Evolutionary conservation across 2,888 invertebrate genomes (phyloP).

Genomic region (Catocala fraxini): DNA sequence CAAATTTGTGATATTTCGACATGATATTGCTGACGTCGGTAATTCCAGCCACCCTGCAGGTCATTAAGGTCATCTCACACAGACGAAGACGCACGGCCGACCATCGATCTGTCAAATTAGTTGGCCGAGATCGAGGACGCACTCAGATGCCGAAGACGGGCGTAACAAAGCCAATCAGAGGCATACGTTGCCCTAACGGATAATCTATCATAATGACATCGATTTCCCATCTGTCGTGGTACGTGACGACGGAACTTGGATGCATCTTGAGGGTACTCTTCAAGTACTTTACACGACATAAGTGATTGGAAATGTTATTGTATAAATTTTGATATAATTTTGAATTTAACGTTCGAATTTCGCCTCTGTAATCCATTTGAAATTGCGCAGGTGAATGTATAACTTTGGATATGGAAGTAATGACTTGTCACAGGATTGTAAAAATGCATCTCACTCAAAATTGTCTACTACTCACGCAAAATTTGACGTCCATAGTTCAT

Average conservation of each 20-base stretch:
- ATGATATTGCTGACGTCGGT: constrained; percentile 1
- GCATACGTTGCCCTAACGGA: constrained; percentile 75
- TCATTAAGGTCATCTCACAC: constrained; percentile 76
- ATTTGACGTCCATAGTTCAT: neutral
- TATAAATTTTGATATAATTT: constrained; percentile 11
- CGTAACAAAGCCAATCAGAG: constrained; percentile 85
- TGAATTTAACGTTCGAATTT: neutral
- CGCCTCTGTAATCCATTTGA: no score
- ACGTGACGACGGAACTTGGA: constrained; percentile 69
- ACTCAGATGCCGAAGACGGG: constrained; percentile 77
- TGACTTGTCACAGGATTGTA: no score
- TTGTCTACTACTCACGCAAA: neutral
- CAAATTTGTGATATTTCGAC: neutral
- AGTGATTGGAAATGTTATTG: constrained; percentile 30
- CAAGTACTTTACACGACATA: constrained; percentile 41
- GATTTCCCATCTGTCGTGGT: constrained; percentile 78
- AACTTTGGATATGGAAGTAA: no score
- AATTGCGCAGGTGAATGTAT: no score
- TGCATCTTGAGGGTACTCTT: constrained; percentile 61
- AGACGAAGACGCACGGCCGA: constrained; percentile 56
- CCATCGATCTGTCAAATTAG: constrained; percentile 87
- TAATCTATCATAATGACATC: constrained; percentile 87
- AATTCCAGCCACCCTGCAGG: constrained; percentile 26
- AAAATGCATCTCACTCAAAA: no score
- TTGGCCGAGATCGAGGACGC: constrained; percentile 68